Percentiles rank a stretch among this genome's conserved stretches.
phyloP scores from a whole-genome alignment of 1,140 invertebrate genomes.

The Gonioctena quinquepunctata region DNA sequence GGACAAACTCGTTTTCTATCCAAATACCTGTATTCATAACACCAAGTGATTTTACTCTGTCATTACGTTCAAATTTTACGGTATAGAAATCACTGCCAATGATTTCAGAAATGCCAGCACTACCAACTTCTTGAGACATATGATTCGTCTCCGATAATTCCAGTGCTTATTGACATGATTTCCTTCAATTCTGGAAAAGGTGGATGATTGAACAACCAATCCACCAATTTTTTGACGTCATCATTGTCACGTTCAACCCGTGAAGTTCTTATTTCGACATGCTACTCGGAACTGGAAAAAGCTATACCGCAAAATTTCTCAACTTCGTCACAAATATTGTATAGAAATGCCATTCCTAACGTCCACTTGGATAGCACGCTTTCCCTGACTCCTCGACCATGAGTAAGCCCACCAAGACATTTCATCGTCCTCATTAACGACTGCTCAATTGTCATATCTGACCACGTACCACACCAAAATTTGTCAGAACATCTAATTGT shows the following conservation, averaged over 20 bases:
- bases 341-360: neutral
- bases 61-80: neutral
- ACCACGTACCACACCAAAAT: slow-evolving; percentile 14
- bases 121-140: neutral
- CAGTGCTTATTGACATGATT: neutral
- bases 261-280: neutral
- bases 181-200: neutral
- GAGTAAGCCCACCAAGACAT: neutral
- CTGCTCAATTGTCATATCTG: slow-evolving; percentile 16
- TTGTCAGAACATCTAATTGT: slow-evolving; percentile 44
- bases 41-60: slow-evolving; percentile 16
- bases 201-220: neutral
- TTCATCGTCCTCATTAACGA: slow-evolving; percentile 1
- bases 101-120: neutral
- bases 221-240: neutral
- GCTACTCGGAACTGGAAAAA: neutral
- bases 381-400: slow-evolving; percentile 20
- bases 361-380: slow-evolving; percentile 7
- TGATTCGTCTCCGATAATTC: neutral
- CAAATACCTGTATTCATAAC: slow-evolving; percentile 16
- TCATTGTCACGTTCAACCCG: neutral
- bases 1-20: neutral
- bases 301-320: slow-evolving; percentile 1
- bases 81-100: neutral
- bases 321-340: neutral